Base-by-base conservation (phyloP, 2,888 invertebrate genomes). In the Dascillus cervinus region DNA sequence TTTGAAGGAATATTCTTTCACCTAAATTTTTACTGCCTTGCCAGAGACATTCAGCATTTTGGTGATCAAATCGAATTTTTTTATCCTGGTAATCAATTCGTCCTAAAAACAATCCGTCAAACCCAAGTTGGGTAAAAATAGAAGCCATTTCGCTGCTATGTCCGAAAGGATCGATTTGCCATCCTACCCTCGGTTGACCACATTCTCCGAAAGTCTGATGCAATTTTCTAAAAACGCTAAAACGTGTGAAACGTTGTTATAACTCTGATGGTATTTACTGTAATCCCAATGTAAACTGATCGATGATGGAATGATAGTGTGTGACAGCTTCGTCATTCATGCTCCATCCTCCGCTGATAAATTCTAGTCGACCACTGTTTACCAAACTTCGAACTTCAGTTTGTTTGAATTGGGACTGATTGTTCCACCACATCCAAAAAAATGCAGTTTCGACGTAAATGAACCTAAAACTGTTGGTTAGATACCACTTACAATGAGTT, bases 391-490 rank as follows among this genome's bases (percentile, higher is more conserved):
- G 75, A 0, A 90, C 83, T 53, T 73, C 57, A 10, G 75, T 62
- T 42, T 75, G 71, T 0, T 69, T 64, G 1, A 57, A 58, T 0
- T 75, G 69, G 3, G 70, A 56, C 55, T 89, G 89, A 12, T 78
- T 72, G 4, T 70, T 65, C 85, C 85, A 90, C 89, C 88, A 52
- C 75, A 86, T 80, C 69, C 80, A 82, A 58, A 91, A 81, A 65
- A 81, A 91, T 0, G 87, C 83, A 0, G 88, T 82, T 55, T 91
- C 91, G 2, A 89, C 89, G 56, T 89, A 91, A 29, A 92, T 87
- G 55, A 94, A 92, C 48, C 87, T 84, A 46, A 4, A 56, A 24
- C n/a, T n/a, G n/a, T 12, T 19, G 19, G 2, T 35, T 17, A 17
- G 28, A 14, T 11, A 11, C 11, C 6, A 13, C 22, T 4, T 12